A percentile compares a stretch with the other conserved stretches of the same genome.
phyloP scores from a whole-genome alignment of 2,113 vertebrate genomes.

The Anoplopoma fimbria region DNA sequence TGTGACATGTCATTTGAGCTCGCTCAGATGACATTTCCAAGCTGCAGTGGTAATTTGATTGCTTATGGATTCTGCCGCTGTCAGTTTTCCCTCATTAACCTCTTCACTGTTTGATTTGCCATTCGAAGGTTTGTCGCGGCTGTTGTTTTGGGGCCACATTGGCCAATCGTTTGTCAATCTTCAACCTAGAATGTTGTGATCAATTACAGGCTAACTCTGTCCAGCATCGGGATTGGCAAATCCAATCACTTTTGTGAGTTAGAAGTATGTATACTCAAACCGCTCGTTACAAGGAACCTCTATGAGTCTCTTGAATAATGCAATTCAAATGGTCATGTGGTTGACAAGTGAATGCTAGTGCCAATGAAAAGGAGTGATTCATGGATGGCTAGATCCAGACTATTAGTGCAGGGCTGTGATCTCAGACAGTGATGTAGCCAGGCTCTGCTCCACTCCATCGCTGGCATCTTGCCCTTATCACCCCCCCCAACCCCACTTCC shows the following conservation, averaged over 20 bases:
- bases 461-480: slow-evolving; percentile 63
- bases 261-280: slow-evolving; percentile 1
- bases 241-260: slow-evolving; percentile 1
- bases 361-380: slow-evolving; percentile 62
- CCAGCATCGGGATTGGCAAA: not conserved
- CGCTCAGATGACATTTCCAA: not conserved
- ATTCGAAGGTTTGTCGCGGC: not conserved
- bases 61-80: not conserved
- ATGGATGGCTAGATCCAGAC: slow-evolving; percentile 53
- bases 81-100: not conserved
- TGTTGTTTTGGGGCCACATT: not conserved
- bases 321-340: slow-evolving; percentile 48
- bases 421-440: slow-evolving; percentile 72
- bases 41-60: not conserved
- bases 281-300: not conserved
- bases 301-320: slow-evolving; percentile 14
- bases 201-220: not conserved
- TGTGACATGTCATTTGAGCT: not conserved
- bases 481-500: not conserved
- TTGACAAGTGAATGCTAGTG: slow-evolving; percentile 47
- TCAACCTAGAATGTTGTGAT: not conserved
- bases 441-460: slow-evolving; percentile 57
- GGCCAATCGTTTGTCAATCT: slow-evolving; percentile 1
- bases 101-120: slow-evolving; percentile 22
- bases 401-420: slow-evolving; percentile 71